Percentiles rank a stretch among this genome's conserved stretches.
phyloP scores from a whole-genome alignment of 1,140 invertebrate genomes.

The Brachionus sp. region DNA sequence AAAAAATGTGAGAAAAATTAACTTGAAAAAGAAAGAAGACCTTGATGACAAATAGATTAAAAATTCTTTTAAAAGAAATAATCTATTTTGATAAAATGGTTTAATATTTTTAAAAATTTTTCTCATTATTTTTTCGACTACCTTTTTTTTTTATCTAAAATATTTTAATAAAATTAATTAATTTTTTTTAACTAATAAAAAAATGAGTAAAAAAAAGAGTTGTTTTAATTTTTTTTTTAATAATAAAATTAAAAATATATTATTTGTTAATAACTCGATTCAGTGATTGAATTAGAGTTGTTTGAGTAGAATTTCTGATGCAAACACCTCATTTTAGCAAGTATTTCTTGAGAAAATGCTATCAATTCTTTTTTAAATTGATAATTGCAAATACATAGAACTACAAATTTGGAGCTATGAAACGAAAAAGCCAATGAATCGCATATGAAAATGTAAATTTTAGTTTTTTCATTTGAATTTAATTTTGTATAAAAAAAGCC shows the following conservation, averaged over 20 bases:
- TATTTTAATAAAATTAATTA: too few relatives aligned
- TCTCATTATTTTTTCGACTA: too few relatives aligned
- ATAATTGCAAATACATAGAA: neutral
- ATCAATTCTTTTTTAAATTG: constrained; percentile 8
- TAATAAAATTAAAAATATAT: neutral
- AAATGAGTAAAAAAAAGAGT: too few relatives aligned
- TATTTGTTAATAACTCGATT: neutral
- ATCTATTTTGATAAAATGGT: neutral
- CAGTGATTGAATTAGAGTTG: neutral
- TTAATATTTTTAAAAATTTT: neutral
- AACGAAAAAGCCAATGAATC: constrained; percentile 23
- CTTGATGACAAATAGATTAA: neutral
- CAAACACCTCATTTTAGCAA: neutral
- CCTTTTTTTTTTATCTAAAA: too few relatives aligned
- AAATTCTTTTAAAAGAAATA: neutral
- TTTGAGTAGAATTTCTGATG: neutral
- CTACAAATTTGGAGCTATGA: constrained; percentile 23
- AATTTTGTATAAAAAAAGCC: neutral
- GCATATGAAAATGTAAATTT: constrained; percentile 18
- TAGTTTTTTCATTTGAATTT: neutral
- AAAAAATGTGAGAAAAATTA: neutral
- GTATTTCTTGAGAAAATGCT: neutral
- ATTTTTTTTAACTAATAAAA: too few relatives aligned
- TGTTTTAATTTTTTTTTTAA: too few relatives aligned
- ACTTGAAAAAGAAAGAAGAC: neutral